Percentiles rank a stretch among this genome's conserved stretches.
Conservation (phyloP, 2,797 vertebrate species). For the Hoplostethus atlanticus region DNA sequence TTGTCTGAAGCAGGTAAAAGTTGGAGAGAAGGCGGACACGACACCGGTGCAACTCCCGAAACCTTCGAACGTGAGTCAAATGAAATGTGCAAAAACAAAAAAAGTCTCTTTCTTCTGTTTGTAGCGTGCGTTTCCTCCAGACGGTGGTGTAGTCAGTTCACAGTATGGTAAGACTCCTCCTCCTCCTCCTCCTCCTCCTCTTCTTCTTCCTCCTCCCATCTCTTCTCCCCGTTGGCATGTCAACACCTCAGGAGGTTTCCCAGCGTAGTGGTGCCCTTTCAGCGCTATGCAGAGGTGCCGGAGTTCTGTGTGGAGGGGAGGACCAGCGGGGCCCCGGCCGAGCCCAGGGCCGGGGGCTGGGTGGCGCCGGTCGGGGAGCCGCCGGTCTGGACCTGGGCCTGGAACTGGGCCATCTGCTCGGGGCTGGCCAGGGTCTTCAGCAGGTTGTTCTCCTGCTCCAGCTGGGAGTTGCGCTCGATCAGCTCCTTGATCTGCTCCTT, state of each 20-base stretch:
- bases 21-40: constrained; percentile 35
- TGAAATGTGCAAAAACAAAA: constrained; percentile 80
- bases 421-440: constrained; percentile 97
- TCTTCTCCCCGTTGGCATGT: constrained; percentile 4
- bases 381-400: constrained; percentile 93
- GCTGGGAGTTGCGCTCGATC: constrained; percentile 95
- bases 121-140: constrained; percentile 45
- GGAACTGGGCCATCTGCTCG: constrained; percentile 97
- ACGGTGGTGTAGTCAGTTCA: constrained; percentile 74
- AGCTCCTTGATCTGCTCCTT: constrained; percentile 99
- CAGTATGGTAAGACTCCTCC: constrained; percentile 66
- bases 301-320: constrained; percentile 75
- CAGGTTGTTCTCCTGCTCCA: constrained; percentile 98
- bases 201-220: constrained; percentile 25
- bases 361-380: constrained; percentile 78
- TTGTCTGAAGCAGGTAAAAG: constrained; percentile 82
- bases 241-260: neutral
- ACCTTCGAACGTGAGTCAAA: constrained; percentile 61
- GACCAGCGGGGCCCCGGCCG: constrained; percentile 30
- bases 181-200: constrained; percentile 20
- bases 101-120: constrained; percentile 28
- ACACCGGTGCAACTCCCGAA: constrained; percentile 41
- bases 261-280: neutral
- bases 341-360: constrained; percentile 75
- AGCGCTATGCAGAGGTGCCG: constrained; percentile 74